phyloP scores from a whole-genome alignment of 1,140 invertebrate genomes.

The Drosophila pallidifrons region DNA sequence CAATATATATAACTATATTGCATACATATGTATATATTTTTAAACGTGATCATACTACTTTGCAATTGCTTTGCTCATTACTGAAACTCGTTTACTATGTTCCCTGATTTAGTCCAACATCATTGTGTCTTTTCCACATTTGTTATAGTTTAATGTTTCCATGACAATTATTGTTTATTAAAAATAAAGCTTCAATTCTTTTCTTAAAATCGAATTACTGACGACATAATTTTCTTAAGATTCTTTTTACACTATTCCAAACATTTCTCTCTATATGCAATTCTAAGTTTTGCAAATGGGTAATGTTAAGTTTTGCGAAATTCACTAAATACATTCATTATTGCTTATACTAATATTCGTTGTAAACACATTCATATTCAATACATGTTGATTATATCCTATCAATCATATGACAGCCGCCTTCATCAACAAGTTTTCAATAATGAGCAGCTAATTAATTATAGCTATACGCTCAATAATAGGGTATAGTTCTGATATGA shows the following conservation, averaged over 20 bases:
- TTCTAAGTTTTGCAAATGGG: not conserved
- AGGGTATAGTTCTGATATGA: conserved; percentile 3
- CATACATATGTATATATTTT: conserved; percentile 4
- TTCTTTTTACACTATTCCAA: conserved; percentile 24
- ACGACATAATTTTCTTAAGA: conserved; percentile 20
- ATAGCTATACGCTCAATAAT: not conserved
- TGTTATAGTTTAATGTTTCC: conserved; percentile 21
- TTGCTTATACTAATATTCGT: conserved; percentile 28
- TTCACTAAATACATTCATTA: conserved; percentile 4
- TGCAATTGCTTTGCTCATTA: conserved; percentile 48
- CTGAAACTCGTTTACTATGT: conserved; percentile 51
- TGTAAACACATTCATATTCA: conserved; percentile 1
- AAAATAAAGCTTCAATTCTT: conserved; percentile 28
- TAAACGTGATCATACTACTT: conserved; percentile 1
- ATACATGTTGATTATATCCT: not conserved
- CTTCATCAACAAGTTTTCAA: conserved; percentile 35
- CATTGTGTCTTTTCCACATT: conserved; percentile 19
- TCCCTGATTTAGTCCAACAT: conserved; percentile 53
- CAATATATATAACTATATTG: not conserved
- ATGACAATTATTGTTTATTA: conserved; percentile 8
- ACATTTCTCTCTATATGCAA: not conserved
- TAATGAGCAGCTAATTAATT: conserved; percentile 34
- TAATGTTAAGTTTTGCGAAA: conserved; percentile 9
- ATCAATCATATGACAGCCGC: conserved; percentile 37
- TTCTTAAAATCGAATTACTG: conserved; percentile 21